Base-by-base conservation (phyloP, 2,797 vertebrate species). In the Acanthopagrus latus region DNA sequence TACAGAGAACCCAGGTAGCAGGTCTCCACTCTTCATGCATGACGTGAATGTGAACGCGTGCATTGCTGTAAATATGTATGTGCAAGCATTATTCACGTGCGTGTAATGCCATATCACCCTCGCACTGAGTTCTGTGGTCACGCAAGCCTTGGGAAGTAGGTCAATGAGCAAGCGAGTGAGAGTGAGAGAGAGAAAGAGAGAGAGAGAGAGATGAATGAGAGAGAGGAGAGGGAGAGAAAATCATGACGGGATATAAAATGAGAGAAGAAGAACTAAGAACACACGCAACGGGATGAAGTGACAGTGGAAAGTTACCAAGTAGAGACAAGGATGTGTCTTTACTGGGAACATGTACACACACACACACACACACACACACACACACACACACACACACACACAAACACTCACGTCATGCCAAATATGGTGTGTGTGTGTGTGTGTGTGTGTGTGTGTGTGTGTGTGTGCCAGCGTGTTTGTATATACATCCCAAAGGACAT, bases 71-170 rank as follows among this genome's bases (percentile, higher is more conserved):
- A 60, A 70, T 57, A 11, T 76, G 81, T 0, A 52, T 48, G 41
- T 33, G 56, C 7, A 69, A 38, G 55, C 20, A 23, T 13, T 18
- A 43, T 48, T 70, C 52, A 20, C 41, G 51, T 66, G 78, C 44
- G 65, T 64, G 70, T 77, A 47, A 69, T 56, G 71, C 70, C 69
- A 71, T 50, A 83, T 84, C 77, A 76, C 54, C 7, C 74, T 20
- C 71, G 74, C 38, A 77, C 73, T 71, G 83, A 83, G 80, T 55
- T 27, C 64, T 50, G 70, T 54, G 79, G 90, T 93, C 91, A 92
- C 87, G 88, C 92, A 86, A 90, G 80, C 71, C 84, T 84, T 73
- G 81, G 84, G 91, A 93, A 89, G 86, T 90, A 83, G 92, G 92
- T 92, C 91, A 93, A 84, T 54, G 85, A 81, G 76, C 2, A 44